These are phyloP conservation scores for Pterocles orientalis DNA, from an alignment of 2,113 vertebrate species.

Conservation along the genomic window DNA sequence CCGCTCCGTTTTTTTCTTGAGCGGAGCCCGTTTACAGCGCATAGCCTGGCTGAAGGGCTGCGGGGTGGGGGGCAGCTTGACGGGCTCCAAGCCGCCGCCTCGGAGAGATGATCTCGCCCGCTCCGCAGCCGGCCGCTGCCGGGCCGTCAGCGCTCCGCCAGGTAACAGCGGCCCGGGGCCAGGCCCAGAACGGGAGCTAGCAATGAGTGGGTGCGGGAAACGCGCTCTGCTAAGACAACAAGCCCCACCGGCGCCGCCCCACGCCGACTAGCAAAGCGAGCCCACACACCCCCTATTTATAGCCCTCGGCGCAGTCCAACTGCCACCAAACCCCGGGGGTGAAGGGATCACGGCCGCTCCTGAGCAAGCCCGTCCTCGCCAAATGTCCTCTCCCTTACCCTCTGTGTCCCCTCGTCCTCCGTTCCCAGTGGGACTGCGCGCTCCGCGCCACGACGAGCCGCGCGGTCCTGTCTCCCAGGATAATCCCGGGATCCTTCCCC, in stretches of 20 bases:
- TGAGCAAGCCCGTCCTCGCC: too few relatives aligned
- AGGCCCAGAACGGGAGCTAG: neutral
- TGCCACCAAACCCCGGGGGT: neutral
- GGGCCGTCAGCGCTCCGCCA: neutral
- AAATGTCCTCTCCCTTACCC: too few relatives aligned
- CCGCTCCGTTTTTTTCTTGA: conserved; percentile 85
- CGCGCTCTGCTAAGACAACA: too few relatives aligned
- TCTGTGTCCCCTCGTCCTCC: too few relatives aligned
- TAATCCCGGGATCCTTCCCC: too few relatives aligned
- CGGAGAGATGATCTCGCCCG: neutral
- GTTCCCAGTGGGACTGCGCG: too few relatives aligned
- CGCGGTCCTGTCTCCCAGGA: too few relatives aligned
- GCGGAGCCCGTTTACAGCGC: conserved; percentile 81
- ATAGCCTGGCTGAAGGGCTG: conserved; percentile 79
- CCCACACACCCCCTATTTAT: neutral
- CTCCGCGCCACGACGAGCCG: too few relatives aligned
- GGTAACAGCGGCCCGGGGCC: neutral
- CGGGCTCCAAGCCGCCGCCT: conserved; percentile 24
- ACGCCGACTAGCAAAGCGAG: neutral
- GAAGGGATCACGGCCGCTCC: too few relatives aligned
- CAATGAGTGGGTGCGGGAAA: too few relatives aligned
- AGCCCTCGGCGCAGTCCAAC: neutral
- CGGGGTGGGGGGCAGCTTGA: conserved; percentile 77
- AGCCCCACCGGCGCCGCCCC: neutral
- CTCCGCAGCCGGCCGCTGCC: neutral